Percentiles rank a stretch among this genome's conserved stretches.
Evolutionary conservation across 2,888 invertebrate species (phyloP).

Genomic region (Punctoribates punctum): DNA sequence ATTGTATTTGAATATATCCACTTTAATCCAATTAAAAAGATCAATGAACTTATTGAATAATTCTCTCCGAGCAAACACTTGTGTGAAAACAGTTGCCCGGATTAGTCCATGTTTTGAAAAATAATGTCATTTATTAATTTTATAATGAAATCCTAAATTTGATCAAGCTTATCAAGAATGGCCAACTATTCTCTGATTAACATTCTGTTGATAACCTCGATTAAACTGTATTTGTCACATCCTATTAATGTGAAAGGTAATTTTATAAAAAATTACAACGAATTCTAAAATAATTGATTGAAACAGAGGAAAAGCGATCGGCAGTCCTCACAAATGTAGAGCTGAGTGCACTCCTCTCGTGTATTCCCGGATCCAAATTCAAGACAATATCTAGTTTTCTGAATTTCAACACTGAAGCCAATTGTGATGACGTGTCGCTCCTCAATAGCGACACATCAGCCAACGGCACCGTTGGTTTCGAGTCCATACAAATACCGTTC

Average conservation of each 20-base stretch:
- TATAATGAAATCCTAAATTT: too few relatives aligned
- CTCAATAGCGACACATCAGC: background rate
- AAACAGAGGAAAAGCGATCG: background rate
- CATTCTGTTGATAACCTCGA: background rate
- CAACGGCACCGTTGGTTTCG: slow-evolving; percentile 11
- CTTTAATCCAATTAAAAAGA: too few relatives aligned
- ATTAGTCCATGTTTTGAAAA: too few relatives aligned
- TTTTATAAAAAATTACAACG: background rate
- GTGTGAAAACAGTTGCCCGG: too few relatives aligned
- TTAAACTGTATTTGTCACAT: background rate
- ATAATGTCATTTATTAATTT: too few relatives aligned
- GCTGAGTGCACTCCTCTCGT: background rate
- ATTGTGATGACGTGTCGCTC: background rate
- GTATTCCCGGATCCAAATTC: background rate
- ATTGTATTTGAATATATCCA: too few relatives aligned
- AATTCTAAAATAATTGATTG: background rate
- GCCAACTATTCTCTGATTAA: too few relatives aligned
- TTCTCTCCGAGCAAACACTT: too few relatives aligned
- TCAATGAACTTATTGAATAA: too few relatives aligned
- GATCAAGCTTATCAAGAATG: too few relatives aligned
- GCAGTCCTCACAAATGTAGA: background rate
- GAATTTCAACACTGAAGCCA: background rate
- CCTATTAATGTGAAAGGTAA: background rate
- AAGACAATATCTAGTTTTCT: background rate
- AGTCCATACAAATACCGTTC: slow-evolving; percentile 15